Conservation (phyloP, 2,797 vertebrate genomes). For the Schizothorax lantsangensis region DNA sequence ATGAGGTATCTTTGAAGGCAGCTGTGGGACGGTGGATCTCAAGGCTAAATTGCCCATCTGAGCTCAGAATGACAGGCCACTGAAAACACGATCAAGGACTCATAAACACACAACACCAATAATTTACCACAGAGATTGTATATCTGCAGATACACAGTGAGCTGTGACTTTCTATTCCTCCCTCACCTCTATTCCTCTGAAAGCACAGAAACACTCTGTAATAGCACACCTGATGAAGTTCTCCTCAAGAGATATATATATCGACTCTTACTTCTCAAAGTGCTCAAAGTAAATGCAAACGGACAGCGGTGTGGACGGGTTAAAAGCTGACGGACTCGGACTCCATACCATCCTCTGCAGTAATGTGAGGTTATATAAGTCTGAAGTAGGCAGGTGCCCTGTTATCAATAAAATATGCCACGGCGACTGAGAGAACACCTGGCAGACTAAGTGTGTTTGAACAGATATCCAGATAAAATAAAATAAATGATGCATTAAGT, state of each 20-base stretch:
- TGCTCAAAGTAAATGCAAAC: constrained; percentile 18
- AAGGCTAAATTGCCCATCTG: constrained; percentile 41
- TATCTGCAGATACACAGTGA: constrained; percentile 42
- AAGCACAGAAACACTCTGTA: constrained; percentile 19
- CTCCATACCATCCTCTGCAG: background rate
- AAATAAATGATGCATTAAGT: constrained; percentile 40
- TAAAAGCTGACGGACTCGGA: constrained; percentile 15
- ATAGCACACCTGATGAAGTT: constrained; percentile 27
- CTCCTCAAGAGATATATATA: constrained; percentile 17
- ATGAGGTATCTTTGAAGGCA: background rate
- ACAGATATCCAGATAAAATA: constrained; percentile 44
- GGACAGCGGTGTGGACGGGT: background rate
- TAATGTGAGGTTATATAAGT: constrained; percentile 26
- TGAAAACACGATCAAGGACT: constrained; percentile 30
- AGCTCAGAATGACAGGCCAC: constrained; percentile 38
- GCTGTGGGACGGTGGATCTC: constrained; percentile 6
- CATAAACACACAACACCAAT: constrained; percentile 48
- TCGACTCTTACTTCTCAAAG: background rate
- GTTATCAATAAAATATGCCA: constrained; percentile 50
- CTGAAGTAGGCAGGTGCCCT: constrained; percentile 42
- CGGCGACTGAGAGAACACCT: constrained; percentile 18
- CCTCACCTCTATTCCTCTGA: background rate
- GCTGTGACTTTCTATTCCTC: background rate
- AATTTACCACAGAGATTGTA: constrained; percentile 44
- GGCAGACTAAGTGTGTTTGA: constrained; percentile 23